Base-by-base conservation (phyloP, 2,113 vertebrate genomes). In the Calyptomena viridis region DNA sequence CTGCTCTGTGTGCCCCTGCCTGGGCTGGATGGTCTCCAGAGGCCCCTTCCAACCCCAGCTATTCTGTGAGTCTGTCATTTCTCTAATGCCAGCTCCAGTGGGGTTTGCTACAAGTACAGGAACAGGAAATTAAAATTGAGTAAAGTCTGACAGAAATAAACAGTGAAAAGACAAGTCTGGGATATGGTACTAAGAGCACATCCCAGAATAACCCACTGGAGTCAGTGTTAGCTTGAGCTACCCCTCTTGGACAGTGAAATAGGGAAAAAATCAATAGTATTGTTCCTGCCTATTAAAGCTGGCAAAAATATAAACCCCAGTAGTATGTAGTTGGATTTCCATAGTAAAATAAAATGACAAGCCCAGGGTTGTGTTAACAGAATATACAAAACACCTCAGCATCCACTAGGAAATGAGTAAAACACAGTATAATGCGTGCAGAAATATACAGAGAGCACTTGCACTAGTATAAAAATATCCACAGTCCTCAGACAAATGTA, bases 401-500 rank as follows among this genome's bases (percentile, higher is more conserved):
- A 92, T 94, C 94, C 97, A 94, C 87, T 93, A 96, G 93, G 97
- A 97, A 97, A 94, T 84, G 96, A 95, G 81, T 59, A 95, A 87
- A 95, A 75, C 94, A 95, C 91, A 68, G 39, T 85, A 87, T 72
- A 93, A 94, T 87, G 89, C 85, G 55, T 93, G 94, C 97, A 97
- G 95, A 93, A 97, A 97, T 95, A 94, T 93, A 97, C 37, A 97
- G 96, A 96, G 93, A 90, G 95, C 87, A 97, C 96, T 97, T 95
- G 82, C 87, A 87, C 96, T 92, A 83, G 97, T 98, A 98, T 96
- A 98, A 98, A 98, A 98, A 98, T 98, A 98, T 90, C 97, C 97
- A 98, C 96, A 94, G 97, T 97, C 97, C 94, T 97, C 95, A 88
- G 95, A 97, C 94, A 95, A 97, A 95, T 66, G 88, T 94, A 95